phyloP scores from a whole-genome alignment of 2,113 vertebrate species.

The Bufo bufo region DNA sequence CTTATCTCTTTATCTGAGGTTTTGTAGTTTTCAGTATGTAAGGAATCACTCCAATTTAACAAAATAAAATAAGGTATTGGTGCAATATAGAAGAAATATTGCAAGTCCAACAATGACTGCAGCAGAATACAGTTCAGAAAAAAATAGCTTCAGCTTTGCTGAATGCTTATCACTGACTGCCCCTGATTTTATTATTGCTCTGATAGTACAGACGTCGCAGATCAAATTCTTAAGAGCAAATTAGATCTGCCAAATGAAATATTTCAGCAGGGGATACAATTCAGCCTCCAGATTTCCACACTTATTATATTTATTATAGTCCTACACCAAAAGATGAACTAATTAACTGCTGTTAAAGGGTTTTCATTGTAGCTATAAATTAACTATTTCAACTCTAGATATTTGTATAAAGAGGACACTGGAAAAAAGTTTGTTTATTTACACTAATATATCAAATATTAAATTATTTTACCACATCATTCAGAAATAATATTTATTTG shows the following conservation, averaged over 20 bases:
- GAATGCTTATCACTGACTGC: neutral
- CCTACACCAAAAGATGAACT: neutral
- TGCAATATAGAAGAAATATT: neutral
- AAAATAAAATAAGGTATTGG: constrained; percentile 4
- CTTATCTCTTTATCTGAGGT: neutral
- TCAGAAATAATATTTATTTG: neutral
- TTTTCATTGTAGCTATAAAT: neutral
- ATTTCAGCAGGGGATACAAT: neutral
- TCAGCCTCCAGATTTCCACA: neutral
- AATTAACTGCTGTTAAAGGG: neutral
- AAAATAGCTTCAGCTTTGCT: neutral
- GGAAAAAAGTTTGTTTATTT: neutral
- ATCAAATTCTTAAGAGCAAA: neutral
- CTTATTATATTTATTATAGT: neutral
- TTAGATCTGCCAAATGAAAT: neutral
- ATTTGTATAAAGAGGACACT: no score
- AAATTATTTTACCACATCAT: neutral
- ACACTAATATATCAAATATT: neutral
- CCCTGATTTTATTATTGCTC: neutral
- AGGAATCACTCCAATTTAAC: neutral
- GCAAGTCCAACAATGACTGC: neutral
- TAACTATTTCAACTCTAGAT: no score
- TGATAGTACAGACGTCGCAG: neutral
- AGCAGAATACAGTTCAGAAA: neutral
- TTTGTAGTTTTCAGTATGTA: neutral